Evolutionary conservation across 2,113 vertebrate genomes (phyloP).

Genomic region (Erpornis zantholeuca): DNA sequence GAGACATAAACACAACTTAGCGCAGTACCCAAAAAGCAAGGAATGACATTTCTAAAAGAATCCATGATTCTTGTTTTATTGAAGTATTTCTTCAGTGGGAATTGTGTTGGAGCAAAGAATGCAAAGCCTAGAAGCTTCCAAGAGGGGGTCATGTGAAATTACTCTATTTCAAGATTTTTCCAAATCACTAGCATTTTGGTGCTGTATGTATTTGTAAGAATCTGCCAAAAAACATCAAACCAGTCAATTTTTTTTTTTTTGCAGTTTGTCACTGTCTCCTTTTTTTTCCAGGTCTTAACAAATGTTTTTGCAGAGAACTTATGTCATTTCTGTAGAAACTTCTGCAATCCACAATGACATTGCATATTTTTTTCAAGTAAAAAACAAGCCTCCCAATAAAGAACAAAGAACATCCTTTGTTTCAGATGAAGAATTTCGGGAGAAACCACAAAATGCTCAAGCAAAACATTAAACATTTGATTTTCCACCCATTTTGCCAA

Average conservation of each 20-base stretch:
- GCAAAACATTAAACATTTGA: conserved; percentile 59
- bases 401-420: conserved; percentile 58
- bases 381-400: not conserved
- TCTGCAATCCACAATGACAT: conserved; percentile 2
- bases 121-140: conserved; percentile 22
- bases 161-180: conserved; percentile 34
- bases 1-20: not conserved
- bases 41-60: not conserved
- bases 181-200: conserved; percentile 41
- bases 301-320: not conserved
- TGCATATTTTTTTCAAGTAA: conserved; percentile 7
- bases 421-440: conserved; percentile 62
- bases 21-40: not conserved
- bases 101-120: conserved; percentile 42
- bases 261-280: not conserved
- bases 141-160: conserved; percentile 54
- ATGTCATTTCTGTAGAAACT: not conserved
- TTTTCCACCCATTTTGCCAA: conserved; percentile 64
- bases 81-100: conserved; percentile 46
- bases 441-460: conserved; percentile 67
- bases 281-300: not conserved
- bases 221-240: conserved; percentile 18
- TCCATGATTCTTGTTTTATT: not conserved
- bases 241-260: not conserved
- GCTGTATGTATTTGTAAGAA: not conserved